phyloP scores from a whole-genome alignment of 2,797 vertebrate genomes.

The Zenarchopterus dispar region DNA sequence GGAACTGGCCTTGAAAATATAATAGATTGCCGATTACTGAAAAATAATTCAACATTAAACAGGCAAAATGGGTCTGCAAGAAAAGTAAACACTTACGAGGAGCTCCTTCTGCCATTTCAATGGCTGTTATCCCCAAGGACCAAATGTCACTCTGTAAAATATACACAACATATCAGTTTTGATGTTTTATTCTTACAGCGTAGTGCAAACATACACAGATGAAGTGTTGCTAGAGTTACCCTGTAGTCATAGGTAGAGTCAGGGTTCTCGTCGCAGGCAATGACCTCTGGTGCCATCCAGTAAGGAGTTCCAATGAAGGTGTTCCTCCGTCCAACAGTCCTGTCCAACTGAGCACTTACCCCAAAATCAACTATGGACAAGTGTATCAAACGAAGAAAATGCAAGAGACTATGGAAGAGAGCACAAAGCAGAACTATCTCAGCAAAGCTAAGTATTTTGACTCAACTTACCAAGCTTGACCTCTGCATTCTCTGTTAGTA shows the following conservation, averaged over 20 bases:
- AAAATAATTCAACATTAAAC: slow-evolving; percentile 3
- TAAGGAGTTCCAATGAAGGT: slow-evolving; percentile 96
- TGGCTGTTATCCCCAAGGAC: slow-evolving; percentile 95
- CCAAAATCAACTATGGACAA: slow-evolving; percentile 89
- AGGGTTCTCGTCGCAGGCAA: slow-evolving; percentile 94
- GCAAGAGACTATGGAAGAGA: background rate
- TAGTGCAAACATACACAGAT: background rate
- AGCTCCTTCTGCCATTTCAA: slow-evolving; percentile 95
- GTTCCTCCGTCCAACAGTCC: slow-evolving; percentile 92
- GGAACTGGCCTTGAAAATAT: slow-evolving; percentile 29
- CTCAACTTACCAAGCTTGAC: slow-evolving; percentile 90
- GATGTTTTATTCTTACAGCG: slow-evolving; percentile 1
- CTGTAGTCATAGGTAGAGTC: slow-evolving; percentile 95
- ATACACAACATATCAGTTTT: slow-evolving; percentile 38
- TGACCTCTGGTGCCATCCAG: slow-evolving; percentile 97
- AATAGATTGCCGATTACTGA: slow-evolving; percentile 11
- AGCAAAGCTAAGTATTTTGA: background rate
- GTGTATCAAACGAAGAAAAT: slow-evolving; percentile 3
- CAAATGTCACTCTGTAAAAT: slow-evolving; percentile 91
- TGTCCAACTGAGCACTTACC: slow-evolving; percentile 93
- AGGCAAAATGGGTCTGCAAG: slow-evolving; percentile 2
- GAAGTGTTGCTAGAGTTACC: slow-evolving; percentile 70
- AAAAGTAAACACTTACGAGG: slow-evolving; percentile 85
- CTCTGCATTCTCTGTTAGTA: slow-evolving; percentile 94
- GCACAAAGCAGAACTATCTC: background rate